phyloP scores from a whole-genome alignment of 2,888 invertebrate genomes.

The Drosophila merina region DNA sequence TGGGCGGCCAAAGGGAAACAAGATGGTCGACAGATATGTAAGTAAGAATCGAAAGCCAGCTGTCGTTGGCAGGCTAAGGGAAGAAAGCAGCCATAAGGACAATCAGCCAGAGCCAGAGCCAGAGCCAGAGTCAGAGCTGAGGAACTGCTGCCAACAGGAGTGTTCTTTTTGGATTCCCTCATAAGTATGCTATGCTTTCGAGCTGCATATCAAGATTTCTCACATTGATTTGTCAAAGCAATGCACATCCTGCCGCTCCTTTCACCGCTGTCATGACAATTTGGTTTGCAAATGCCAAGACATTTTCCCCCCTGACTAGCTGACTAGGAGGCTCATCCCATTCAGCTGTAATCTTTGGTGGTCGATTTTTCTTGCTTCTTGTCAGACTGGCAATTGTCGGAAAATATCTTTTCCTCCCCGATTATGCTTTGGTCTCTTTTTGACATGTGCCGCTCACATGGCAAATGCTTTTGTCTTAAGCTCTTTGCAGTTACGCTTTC shows the following conservation, averaged over 20 bases:
- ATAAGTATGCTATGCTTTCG: slow-evolving; percentile 65
- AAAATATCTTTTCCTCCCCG: slow-evolving; percentile 42
- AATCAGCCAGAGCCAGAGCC: slow-evolving; percentile 42
- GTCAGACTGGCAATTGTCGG: slow-evolving; percentile 42
- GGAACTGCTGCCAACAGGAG: slow-evolving; percentile 2
- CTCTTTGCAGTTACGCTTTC: slow-evolving; percentile 34
- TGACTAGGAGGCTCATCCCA: neutral
- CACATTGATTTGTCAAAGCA: slow-evolving; percentile 76
- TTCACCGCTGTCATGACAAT: slow-evolving; percentile 53
- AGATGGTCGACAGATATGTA: slow-evolving; percentile 37
- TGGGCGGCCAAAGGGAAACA: slow-evolving; percentile 40
- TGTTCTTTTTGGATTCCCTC: slow-evolving; percentile 44
- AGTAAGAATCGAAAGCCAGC: slow-evolving; percentile 47
- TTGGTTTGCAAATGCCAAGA: slow-evolving; percentile 66
- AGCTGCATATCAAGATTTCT: slow-evolving; percentile 66
- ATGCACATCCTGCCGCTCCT: slow-evolving; percentile 30
- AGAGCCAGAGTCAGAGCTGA: neutral
- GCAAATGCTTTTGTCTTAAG: slow-evolving; percentile 42
- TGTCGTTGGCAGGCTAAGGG: slow-evolving; percentile 36
- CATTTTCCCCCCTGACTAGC: slow-evolving; percentile 4
- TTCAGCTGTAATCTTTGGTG: slow-evolving; percentile 35
- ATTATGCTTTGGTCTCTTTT: slow-evolving; percentile 34
- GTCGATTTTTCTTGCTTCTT: slow-evolving; percentile 39
- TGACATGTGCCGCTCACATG: slow-evolving; percentile 45
- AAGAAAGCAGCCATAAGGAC: slow-evolving; percentile 26